Evolutionary conservation across 2,888 invertebrate genomes (phyloP).

Genomic region (Agrochola lota): DNA sequence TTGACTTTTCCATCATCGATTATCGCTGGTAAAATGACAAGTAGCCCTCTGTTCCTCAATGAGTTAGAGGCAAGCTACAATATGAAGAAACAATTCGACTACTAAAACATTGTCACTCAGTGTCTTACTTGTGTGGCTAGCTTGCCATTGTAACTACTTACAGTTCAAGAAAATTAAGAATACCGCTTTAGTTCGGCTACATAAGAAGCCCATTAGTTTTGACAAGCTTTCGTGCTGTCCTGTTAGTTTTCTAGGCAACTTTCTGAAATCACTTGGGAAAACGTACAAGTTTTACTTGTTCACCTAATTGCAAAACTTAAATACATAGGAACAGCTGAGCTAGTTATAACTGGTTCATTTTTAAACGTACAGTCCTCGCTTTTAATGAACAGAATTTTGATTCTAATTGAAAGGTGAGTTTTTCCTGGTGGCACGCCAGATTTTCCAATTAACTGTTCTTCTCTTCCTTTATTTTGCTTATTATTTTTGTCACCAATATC

Average conservation of each 20-base stretch:
- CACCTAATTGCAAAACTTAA: slow-evolving; percentile 42
- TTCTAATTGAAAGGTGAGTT: too few species aligned
- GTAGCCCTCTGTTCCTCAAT: background rate
- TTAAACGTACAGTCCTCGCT: background rate
- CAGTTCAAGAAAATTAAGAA: slow-evolving; percentile 3
- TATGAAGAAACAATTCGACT: background rate
- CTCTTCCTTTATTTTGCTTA: too few species aligned
- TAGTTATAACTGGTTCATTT: slow-evolving; percentile 11
- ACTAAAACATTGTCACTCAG: background rate
- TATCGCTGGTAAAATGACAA: background rate
- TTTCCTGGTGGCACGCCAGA: too few species aligned
- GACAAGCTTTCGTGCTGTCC: slow-evolving; percentile 32
- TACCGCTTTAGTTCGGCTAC: slow-evolving; percentile 3
- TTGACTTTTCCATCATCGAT: background rate
- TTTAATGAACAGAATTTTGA: too few species aligned
- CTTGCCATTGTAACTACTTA: background rate
- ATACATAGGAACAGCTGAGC: background rate
- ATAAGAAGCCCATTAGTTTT: slow-evolving; percentile 48
- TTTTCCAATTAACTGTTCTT: too few species aligned
- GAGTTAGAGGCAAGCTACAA: background rate
- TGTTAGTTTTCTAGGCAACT: slow-evolving; percentile 48
- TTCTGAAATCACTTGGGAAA: slow-evolving; percentile 42
- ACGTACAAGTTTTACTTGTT: slow-evolving; percentile 45
- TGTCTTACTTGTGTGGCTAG: background rate
- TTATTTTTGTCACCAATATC: too few species aligned